These are phyloP conservation scores for Serranus cabrilla DNA, from an alignment of 2,797 vertebrate genomes.

Conservation along the genomic window DNA sequence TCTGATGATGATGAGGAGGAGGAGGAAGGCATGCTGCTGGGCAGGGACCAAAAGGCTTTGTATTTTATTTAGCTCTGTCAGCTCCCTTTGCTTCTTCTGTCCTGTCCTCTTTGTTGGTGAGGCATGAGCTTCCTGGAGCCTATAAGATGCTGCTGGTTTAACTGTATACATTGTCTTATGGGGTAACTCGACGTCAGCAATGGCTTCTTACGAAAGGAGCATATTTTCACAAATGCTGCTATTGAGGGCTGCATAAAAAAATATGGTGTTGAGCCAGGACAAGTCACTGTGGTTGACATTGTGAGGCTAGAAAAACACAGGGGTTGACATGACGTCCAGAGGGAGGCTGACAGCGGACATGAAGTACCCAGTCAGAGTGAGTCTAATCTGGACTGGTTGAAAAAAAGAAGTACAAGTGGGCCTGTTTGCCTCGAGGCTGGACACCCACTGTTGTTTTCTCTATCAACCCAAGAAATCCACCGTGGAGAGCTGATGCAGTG, in stretches of 20 bases:
- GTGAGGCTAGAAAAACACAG: constrained; percentile 22
- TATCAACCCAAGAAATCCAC: constrained; percentile 22
- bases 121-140: constrained; percentile 7
- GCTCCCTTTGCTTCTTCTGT: constrained; percentile 6
- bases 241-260: constrained; percentile 10
- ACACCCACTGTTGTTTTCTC: constrained; percentile 25
- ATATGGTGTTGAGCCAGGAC: not conserved
- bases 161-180: not conserved
- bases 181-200: constrained; percentile 1
- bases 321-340: constrained; percentile 35
- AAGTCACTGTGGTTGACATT: not conserved
- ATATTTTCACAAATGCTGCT: not conserved
- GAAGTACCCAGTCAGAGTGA: constrained; percentile 20
- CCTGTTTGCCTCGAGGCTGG: constrained; percentile 41
- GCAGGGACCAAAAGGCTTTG: constrained; percentile 29
- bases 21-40: constrained; percentile 35
- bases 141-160: not conserved
- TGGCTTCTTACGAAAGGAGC: not conserved
- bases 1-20: constrained; percentile 25
- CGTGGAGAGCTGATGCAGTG: constrained; percentile 16
- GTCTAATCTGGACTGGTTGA: constrained; percentile 27
- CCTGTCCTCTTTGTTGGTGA: not conserved
- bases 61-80: constrained; percentile 42
- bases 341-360: constrained; percentile 29
- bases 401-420: constrained; percentile 28